Evolutionary conservation across 2,888 invertebrate genomes (phyloP).

Genomic region (Megaustenia siamemsis): DNA sequence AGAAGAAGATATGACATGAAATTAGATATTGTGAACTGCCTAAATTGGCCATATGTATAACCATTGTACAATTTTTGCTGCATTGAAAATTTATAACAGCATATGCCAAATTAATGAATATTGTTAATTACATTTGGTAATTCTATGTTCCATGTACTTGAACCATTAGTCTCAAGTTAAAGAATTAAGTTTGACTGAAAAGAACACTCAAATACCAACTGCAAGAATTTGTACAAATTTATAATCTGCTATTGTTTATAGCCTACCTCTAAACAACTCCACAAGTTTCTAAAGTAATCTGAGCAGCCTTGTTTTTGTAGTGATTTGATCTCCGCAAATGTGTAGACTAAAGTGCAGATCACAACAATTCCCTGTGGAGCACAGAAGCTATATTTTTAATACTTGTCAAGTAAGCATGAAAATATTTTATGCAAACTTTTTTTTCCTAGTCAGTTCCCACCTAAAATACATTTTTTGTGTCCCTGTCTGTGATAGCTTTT

Average conservation of each 20-base stretch:
- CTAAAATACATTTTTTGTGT: too few relatives aligned
- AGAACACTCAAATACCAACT: background rate
- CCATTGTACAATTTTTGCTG: background rate
- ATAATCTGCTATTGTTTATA: background rate
- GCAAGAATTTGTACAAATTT: background rate
- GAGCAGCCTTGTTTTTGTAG: background rate
- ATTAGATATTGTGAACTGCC: too few relatives aligned
- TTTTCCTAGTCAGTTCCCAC: too few relatives aligned
- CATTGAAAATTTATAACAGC: background rate
- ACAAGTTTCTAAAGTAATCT: conserved; percentile 5
- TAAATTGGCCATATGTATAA: too few relatives aligned
- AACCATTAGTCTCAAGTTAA: background rate
- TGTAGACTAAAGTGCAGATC: conserved; percentile 11
- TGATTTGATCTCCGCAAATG: background rate
- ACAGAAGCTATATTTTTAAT: background rate
- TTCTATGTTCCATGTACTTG: too few relatives aligned
- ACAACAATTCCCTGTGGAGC: conserved; percentile 1
- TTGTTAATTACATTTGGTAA: too few relatives aligned
- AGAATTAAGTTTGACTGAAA: background rate
- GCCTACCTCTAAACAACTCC: conserved; percentile 25
- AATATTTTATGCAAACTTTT: too few relatives aligned
- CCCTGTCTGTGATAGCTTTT: too few relatives aligned
- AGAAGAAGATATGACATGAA: too few relatives aligned
- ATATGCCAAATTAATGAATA: background rate
- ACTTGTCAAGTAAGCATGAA: background rate